Base-by-base conservation (phyloP, 2,113 vertebrate species). In the Copsychus sechellarum region DNA sequence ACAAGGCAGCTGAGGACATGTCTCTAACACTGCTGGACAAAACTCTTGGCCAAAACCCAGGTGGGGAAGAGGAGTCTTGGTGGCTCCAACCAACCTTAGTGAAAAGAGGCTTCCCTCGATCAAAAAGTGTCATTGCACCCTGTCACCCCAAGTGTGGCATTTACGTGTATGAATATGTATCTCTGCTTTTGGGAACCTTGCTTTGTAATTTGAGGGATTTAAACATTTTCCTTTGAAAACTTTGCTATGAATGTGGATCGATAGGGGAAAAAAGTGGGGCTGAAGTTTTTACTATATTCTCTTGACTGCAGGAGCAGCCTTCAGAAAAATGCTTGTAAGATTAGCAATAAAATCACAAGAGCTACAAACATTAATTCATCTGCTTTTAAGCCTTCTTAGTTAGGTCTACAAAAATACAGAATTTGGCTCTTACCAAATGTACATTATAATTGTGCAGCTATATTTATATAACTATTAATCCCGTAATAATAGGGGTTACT, bases 401-500 rank as follows among this genome's bases (percentile, higher is more conserved):
- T 64, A 86, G 24, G 24, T 74, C 65, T 87, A 40, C 56, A 67
- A 80, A 58, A 84, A 8, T 48, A n/a, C 14, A 57, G 56, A 86
- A 86, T 79, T 71, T 81, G 4, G 12, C 38, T 84, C 13, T 73
- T 73, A 70, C 14, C 31, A 81, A 88, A 86, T 36, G 25, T 36
- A 58, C 14, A 28, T 53, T 64, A n/a, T 73, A 91, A 58, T 53
- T 71, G 22, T 14, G 18, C 81, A 64, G n/a, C 31, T 88, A 19
- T 80, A 83, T 86, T 79, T 79, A 74, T 85, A 12, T 56, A 58
- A 71, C 65, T 69, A 64, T 79, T 95, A 84, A 91, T 91, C 48
- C 77, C 65, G 45, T 79, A 79, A 83, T 70, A 92, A 71, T 51
- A 79, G 6, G 5, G n/a, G 47, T 74, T 81, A 73, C 18, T 33